Percentiles rank a stretch among this genome's conserved stretches.
Evolutionary conservation across 2,113 vertebrate species (phyloP).

Genomic region (Indicator indicator): DNA sequence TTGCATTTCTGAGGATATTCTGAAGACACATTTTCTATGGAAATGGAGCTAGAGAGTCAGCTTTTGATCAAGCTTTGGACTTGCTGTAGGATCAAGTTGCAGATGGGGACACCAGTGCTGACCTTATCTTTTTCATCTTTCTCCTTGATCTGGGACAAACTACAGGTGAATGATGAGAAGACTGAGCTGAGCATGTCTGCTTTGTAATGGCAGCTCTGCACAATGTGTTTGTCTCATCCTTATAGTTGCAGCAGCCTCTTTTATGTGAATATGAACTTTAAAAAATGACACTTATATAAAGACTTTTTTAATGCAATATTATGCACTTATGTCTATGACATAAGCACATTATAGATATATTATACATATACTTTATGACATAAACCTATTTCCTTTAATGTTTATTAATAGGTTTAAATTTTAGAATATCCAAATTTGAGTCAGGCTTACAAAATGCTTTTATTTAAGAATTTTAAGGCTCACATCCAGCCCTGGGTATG

Average conservation of each 20-base stretch:
- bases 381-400: no score
- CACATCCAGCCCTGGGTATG: not conserved
- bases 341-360: no score
- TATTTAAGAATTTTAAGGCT: not conserved
- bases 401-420: not conserved
- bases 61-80: not conserved
- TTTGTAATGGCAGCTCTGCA: not conserved
- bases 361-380: no score
- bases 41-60: not conserved
- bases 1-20: not conserved
- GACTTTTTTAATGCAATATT: not conserved
- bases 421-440: not conserved
- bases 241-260: not conserved
- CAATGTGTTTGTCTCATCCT: not conserved
- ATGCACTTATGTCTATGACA: not conserved
- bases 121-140: not conserved
- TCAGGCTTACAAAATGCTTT: not conserved
- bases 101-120: not conserved
- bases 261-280: not conserved
- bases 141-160: not conserved
- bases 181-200: not conserved
- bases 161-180: not conserved
- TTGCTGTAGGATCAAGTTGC: not conserved
- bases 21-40: not conserved
- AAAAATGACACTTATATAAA: not conserved